phyloP scores from a whole-genome alignment of 35 echinoderm and acorn worm genomes.

The Amphiura filiformis region DNA sequence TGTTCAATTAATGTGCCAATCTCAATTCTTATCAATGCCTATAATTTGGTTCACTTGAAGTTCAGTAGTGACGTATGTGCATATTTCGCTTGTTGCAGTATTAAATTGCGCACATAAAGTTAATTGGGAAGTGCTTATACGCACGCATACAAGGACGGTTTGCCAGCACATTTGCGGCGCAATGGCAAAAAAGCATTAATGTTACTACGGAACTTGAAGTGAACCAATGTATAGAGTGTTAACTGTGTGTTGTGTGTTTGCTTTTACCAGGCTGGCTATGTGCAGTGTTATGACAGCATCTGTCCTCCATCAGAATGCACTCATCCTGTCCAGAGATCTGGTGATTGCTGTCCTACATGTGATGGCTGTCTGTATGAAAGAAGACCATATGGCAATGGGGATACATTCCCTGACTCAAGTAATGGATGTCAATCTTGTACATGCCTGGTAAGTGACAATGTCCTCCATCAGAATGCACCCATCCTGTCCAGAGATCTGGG shows the following conservation, averaged over 20 bases:
- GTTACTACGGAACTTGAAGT: too few species aligned
- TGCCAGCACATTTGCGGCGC: too few species aligned
- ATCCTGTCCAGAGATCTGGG: neutral
- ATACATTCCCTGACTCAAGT: conserved; percentile 57
- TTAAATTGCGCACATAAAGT: too few species aligned
- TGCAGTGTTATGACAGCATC: conserved; percentile 27
- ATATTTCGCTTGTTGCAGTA: too few species aligned
- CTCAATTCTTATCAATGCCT: too few species aligned
- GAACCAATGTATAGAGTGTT: too few species aligned
- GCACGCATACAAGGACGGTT: too few species aligned
- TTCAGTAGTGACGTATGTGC: too few species aligned
- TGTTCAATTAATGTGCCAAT: too few species aligned
- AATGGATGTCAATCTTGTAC: conserved; percentile 72
- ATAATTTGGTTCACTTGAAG: too few species aligned
- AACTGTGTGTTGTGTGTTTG: neutral
- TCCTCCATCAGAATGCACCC: neutral
- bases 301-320: conserved; percentile 50
- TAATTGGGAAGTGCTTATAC: too few species aligned
- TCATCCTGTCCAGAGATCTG: conserved; percentile 40
- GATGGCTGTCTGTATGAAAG: conserved; percentile 70
- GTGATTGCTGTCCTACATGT: conserved; percentile 82
- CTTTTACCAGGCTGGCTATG: conserved; percentile 53
- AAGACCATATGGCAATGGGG: conserved; percentile 55
- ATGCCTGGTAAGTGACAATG: conserved; percentile 30
- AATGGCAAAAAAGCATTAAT: too few species aligned